phyloP scores from a whole-genome alignment of 2,888 invertebrate species.

The Sthenelais limicola region DNA sequence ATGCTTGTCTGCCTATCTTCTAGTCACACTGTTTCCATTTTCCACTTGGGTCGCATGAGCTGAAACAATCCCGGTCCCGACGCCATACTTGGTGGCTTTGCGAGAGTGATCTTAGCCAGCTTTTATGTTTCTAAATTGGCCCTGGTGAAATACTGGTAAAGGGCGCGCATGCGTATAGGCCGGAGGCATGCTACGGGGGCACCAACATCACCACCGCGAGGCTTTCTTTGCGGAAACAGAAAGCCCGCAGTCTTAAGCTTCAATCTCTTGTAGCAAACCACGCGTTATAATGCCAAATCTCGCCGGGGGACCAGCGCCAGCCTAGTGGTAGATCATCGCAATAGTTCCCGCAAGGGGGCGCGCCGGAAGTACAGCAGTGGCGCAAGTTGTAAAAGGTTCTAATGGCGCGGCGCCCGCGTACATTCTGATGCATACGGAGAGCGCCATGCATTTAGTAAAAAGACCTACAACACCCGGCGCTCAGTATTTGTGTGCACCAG shows the following conservation, averaged over 20 bases:
- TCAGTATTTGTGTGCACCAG: too few relatives aligned
- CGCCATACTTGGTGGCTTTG: not conserved
- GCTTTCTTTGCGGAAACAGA: too few relatives aligned
- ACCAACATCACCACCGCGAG: too few relatives aligned
- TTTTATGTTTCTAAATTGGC: not conserved
- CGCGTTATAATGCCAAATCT: slow-evolving; percentile 12
- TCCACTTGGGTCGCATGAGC: not conserved
- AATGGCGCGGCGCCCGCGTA: too few relatives aligned
- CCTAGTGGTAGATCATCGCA: not conserved
- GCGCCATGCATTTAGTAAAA: too few relatives aligned
- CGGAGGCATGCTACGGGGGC: not conserved
- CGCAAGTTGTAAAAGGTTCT: too few relatives aligned
- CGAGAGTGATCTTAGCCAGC: not conserved
- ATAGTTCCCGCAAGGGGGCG: not conserved
- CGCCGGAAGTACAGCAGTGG: slow-evolving; percentile 22
- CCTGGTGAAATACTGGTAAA: not conserved
- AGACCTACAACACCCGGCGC: too few relatives aligned
- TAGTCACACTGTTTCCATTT: too few relatives aligned
- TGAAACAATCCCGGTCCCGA: not conserved
- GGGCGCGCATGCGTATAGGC: not conserved
- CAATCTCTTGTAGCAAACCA: too few relatives aligned
- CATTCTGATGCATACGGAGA: too few relatives aligned
- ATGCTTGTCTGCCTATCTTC: too few relatives aligned
- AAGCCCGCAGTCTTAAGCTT: too few relatives aligned
- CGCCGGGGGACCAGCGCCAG: not conserved